Percentiles rank a stretch among this genome's conserved stretches.
These are phyloP conservation scores for Mimumesa dahlbomi DNA, from an alignment of 2,888 invertebrate species.

Conservation along the genomic window DNA sequence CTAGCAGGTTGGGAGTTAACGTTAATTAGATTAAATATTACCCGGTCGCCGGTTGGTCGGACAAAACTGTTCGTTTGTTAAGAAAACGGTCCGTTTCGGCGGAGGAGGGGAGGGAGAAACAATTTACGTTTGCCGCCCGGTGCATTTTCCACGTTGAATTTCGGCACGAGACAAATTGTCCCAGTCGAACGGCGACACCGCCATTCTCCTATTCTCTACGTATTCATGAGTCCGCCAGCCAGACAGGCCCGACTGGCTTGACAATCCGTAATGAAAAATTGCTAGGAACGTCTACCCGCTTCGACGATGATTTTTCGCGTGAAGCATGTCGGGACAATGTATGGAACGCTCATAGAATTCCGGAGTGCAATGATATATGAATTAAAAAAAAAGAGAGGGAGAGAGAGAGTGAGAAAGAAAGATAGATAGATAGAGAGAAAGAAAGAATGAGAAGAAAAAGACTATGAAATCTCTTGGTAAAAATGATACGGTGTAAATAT, in stretches of 20 bases:
- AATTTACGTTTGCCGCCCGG: slow-evolving; percentile 29
- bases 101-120: slow-evolving; percentile 8
- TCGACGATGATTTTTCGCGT: slow-evolving; percentile 25
- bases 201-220: slow-evolving; percentile 1
- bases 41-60: background rate
- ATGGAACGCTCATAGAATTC: background rate
- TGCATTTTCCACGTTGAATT: slow-evolving; percentile 19
- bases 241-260: slow-evolving; percentile 13
- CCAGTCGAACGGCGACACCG: slow-evolving; percentile 16
- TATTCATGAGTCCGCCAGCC: slow-evolving; percentile 32
- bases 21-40: slow-evolving; percentile 17
- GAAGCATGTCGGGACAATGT: slow-evolving; percentile 11
- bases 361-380: slow-evolving; percentile 6
- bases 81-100: slow-evolving; percentile 11
- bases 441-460: background rate
- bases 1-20: no score
- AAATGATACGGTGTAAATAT: background rate
- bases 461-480: background rate
- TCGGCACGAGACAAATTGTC: slow-evolving; percentile 30
- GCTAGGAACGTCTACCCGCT: slow-evolving; percentile 17
- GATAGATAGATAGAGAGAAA: no score
- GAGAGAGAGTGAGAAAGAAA: background rate
- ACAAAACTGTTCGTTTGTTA: background rate
- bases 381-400: background rate
- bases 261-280: slow-evolving; percentile 36